Percentiles rank a stretch among this genome's conserved stretches.
phyloP scores from a whole-genome alignment of 1,140 invertebrate species.

The Zaprionus inermis region DNA sequence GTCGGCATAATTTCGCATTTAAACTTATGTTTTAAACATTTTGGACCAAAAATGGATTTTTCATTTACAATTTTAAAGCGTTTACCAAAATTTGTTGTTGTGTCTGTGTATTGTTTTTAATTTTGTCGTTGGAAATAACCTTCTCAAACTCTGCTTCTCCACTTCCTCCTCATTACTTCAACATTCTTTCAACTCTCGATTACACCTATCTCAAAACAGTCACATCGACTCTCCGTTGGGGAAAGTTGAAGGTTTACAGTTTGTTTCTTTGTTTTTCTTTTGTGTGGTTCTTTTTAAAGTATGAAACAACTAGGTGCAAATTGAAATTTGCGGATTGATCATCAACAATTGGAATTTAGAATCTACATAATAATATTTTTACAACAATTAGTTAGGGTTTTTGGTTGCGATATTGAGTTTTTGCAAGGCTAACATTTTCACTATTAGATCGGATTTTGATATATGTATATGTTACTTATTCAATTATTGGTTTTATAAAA shows the following conservation, averaged over 20 bases:
- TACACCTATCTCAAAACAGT: slow-evolving; percentile 73
- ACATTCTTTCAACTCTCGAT: slow-evolving; percentile 41
- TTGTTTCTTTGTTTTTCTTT: slow-evolving; percentile 35
- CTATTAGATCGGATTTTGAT: slow-evolving; percentile 71
- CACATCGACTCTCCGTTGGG: slow-evolving; percentile 28
- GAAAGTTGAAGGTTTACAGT: slow-evolving; percentile 46
- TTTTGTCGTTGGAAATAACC: slow-evolving; percentile 58
- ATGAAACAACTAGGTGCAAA: slow-evolving; percentile 46
- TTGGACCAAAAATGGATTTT: slow-evolving; percentile 75
- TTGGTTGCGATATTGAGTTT: slow-evolving; percentile 64
- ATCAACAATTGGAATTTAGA: slow-evolving; percentile 80
- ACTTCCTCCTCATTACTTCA: slow-evolving; percentile 50
- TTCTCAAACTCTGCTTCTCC: slow-evolving; percentile 58
- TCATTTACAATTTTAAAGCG: slow-evolving; percentile 70
- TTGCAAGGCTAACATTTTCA: slow-evolving; percentile 71
- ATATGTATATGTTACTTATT: slow-evolving; percentile 33
- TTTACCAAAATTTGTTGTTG: slow-evolving; percentile 60
- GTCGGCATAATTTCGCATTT: slow-evolving; percentile 60
- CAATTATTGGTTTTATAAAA: slow-evolving; percentile 55
- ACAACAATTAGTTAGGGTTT: slow-evolving; percentile 75
- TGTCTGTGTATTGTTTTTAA: slow-evolving; percentile 34
- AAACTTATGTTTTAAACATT: slow-evolving; percentile 70
- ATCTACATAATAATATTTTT: slow-evolving; percentile 64
- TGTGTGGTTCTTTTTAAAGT: slow-evolving; percentile 42
- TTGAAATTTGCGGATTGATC: slow-evolving; percentile 71